Percentiles rank a stretch among this genome's conserved stretches.
These are phyloP conservation scores for Emydoidea blandingii DNA, from an alignment of 2,797 vertebrate genomes.

Conservation along the genomic window DNA sequence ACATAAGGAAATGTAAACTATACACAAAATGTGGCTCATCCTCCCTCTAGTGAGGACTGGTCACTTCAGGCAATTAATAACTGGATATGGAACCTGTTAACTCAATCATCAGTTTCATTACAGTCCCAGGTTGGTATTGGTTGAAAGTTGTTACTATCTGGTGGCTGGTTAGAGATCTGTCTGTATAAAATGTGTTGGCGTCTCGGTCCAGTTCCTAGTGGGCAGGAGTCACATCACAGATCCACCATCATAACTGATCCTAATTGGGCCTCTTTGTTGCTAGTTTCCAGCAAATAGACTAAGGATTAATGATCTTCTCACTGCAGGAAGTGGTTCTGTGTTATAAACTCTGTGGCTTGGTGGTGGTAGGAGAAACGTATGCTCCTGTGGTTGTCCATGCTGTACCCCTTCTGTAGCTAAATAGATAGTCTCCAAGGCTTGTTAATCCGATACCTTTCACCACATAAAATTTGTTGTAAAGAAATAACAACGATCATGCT, in stretches of 20 bases:
- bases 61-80: background rate
- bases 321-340: background rate
- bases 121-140: background rate
- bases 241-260: rapidly evolving
- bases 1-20: background rate
- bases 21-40: background rate
- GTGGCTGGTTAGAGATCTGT: background rate
- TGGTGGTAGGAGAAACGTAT: background rate
- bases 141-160: background rate
- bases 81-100: background rate
- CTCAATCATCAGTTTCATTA: background rate
- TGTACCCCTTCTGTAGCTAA: background rate
- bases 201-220: background rate
- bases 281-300: rapidly evolving
- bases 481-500: rapidly evolving
- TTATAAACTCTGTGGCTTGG: rapidly evolving
- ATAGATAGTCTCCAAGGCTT: background rate
- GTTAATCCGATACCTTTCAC: background rate
- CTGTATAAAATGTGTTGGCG: background rate
- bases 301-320: rapidly evolving
- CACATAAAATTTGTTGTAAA: background rate
- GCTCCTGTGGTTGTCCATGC: background rate
- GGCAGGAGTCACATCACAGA: background rate
- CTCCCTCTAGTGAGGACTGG: background rate
- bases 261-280: background rate